Base-by-base conservation (phyloP, 2,113 vertebrate species). In the Paratilapia polleni region DNA sequence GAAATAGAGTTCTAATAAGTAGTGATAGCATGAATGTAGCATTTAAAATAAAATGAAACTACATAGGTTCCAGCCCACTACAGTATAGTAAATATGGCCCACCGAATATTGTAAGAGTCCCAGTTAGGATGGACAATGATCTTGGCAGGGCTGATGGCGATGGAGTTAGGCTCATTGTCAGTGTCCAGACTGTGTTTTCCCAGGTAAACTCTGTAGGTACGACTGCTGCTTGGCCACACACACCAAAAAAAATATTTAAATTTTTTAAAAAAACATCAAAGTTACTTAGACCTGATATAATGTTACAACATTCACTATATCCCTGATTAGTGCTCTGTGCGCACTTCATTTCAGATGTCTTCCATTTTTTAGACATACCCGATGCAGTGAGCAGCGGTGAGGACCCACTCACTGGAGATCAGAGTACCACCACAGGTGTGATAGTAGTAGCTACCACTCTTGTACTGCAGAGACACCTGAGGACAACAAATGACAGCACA, bases 361-460 rank as follows among this genome's bases (percentile, higher is more conserved):
- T 28, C 56, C 5, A 3, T 57, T 8, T 59, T 73, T 31, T 74
- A 9, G 1, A 6, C 73, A 7, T 80, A 85, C 97, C 96, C 92
- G 92, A 97, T 96, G 93, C 97, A 98, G 90, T 98, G 97, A 85
- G 97, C 97, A 0, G 98, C 97, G 0, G 98, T 99, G 88, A 98
- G 90, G 70, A 98, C 97, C 88, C 96, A 97, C 81, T 87, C 87
- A 1, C 31, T 47, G 19, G 90, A 62, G 60, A 98, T 97, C 84
- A 98, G 95, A 83, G 96, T 97, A 5, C 96, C 97, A 0, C 97
- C 98, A 0, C 97, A 98, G 0, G 96, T 98, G 89, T 98, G 97
- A 41, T 93, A 54, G 94, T 94, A 98, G 0, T 0, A 70, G 0
- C 31, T 80, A 0, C 38, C 75, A 15, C 52, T 88, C 59, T 57